phyloP scores from a whole-genome alignment of 1,140 invertebrate species.

The Adoxophyes honmai region DNA sequence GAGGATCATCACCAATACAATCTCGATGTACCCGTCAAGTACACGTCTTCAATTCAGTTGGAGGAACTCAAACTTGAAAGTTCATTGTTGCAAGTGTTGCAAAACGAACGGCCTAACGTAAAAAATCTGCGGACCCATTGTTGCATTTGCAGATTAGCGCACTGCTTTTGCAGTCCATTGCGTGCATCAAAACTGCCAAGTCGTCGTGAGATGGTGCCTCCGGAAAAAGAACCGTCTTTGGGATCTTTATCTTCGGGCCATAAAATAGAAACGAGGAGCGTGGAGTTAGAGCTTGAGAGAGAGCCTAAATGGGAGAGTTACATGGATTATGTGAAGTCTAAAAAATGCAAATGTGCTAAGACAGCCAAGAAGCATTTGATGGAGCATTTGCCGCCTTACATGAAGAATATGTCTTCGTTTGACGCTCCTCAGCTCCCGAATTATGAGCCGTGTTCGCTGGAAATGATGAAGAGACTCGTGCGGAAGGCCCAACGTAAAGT shows the following conservation, averaged over 20 bases:
- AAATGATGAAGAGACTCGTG: conserved; percentile 45
- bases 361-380: conserved; percentile 51
- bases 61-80: conserved; percentile 49
- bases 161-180: conserved; percentile 44
- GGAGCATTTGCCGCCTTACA: conserved; percentile 58
- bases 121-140: conserved; percentile 35
- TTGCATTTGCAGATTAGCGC: conserved; percentile 38
- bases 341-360: conserved; percentile 45
- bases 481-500: conserved; percentile 29
- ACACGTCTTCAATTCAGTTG: conserved; percentile 33
- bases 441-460: conserved; percentile 48
- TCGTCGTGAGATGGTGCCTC: neutral
- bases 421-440: conserved; percentile 41
- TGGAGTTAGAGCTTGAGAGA: conserved; percentile 38
- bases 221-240: neutral
- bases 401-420: conserved; percentile 52
- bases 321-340: conserved; percentile 42
- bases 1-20: conserved; percentile 48
- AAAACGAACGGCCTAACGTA: conserved; percentile 49
- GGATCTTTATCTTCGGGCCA: conserved; percentile 24
- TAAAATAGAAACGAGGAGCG: conserved; percentile 29
- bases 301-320: conserved; percentile 61
- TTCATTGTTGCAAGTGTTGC: conserved; percentile 57
- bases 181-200: conserved; percentile 20
- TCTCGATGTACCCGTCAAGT: conserved; percentile 45